phyloP scores from a whole-genome alignment of 2,113 vertebrate species.

The Echinops telfairi region DNA sequence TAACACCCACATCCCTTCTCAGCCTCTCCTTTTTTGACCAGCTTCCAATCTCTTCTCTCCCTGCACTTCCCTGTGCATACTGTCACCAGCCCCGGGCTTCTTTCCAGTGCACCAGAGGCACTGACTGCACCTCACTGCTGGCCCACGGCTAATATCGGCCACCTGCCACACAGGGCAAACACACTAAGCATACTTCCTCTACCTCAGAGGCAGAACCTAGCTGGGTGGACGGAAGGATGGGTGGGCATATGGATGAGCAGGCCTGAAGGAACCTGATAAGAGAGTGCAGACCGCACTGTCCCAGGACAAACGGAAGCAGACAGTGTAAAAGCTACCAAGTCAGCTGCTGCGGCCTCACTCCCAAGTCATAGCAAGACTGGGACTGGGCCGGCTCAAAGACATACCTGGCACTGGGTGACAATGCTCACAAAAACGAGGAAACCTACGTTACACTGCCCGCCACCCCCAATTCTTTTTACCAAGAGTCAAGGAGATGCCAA shows the following conservation, averaged over 20 bases:
- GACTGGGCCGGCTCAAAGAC: not conserved
- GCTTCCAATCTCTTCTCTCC: not conserved
- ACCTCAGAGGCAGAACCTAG: not conserved
- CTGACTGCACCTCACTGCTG: not conserved
- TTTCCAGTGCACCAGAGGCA: no score
- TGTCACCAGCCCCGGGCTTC: not conserved
- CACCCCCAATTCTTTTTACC: not conserved
- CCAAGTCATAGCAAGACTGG: not conserved
- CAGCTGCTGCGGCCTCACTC: not conserved
- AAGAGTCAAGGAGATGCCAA: not conserved
- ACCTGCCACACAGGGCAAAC: not conserved
- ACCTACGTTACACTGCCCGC: not conserved
- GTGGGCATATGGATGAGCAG: not conserved
- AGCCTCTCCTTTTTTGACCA: not conserved
- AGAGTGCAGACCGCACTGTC: not conserved
- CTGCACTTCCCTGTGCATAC: fast-evolving
- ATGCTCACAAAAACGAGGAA: not conserved
- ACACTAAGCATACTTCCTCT: not conserved
- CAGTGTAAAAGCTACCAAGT: not conserved
- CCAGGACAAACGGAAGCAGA: not conserved
- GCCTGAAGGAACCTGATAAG: not conserved
- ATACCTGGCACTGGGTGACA: not conserved
- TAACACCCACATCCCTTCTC: not conserved
- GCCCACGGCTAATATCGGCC: no score
- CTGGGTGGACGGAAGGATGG: not conserved